These are phyloP conservation scores for Heliconius nattereri DNA, from an alignment of 1,140 invertebrate species.

Conservation along the genomic window DNA sequence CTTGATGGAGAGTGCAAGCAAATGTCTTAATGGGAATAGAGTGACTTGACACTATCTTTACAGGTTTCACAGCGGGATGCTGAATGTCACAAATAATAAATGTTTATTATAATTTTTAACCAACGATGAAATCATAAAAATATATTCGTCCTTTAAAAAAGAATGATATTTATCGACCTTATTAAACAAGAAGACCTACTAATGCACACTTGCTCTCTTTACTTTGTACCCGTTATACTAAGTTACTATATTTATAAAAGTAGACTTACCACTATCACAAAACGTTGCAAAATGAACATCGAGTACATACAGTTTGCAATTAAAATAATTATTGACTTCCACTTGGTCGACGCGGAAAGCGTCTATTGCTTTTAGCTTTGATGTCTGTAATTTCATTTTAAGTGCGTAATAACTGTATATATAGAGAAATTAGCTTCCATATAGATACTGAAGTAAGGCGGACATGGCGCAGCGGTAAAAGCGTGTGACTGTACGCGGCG, in stretches of 20 bases:
- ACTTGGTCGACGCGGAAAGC: slow-evolving; percentile 1
- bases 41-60: no score
- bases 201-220: neutral
- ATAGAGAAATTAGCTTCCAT: neutral
- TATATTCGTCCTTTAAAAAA: neutral
- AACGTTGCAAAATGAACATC: slow-evolving; percentile 8
- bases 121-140: neutral
- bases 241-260: neutral
- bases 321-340: slow-evolving; percentile 16
- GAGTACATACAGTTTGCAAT: slow-evolving; percentile 7
- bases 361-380: slow-evolving; percentile 12
- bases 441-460: neutral
- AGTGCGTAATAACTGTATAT: neutral
- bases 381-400: slow-evolving; percentile 6
- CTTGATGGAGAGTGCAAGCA: no score
- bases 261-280: neutral
- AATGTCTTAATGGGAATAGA: no score
- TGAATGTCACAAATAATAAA: no score
- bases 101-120: no score
- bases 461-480: no score
- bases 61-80: no score
- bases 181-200: neutral
- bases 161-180: neutral
- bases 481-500: no score
- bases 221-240: neutral